Conservation (phyloP, 2,888 invertebrate species). For the Monochamus alternatus region DNA sequence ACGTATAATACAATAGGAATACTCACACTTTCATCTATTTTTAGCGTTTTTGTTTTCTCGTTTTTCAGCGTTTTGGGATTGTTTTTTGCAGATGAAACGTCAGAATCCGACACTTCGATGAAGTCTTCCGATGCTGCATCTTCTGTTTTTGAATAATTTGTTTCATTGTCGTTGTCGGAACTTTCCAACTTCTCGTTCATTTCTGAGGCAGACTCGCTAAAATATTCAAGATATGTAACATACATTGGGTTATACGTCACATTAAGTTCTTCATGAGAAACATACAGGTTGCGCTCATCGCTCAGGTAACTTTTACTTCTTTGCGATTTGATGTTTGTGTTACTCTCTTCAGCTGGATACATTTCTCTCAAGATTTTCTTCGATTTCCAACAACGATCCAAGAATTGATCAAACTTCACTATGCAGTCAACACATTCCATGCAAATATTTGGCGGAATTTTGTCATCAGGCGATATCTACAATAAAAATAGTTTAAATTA, state of each 20-base stretch:
- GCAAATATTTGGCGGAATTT: slow-evolving; percentile 52
- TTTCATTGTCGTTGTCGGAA: slow-evolving; percentile 3
- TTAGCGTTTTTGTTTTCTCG: neutral
- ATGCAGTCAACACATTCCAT: slow-evolving; percentile 51
- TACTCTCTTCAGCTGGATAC: neutral
- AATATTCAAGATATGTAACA: slow-evolving; percentile 22
- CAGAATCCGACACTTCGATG: neutral
- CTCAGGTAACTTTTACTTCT: slow-evolving; percentile 9
- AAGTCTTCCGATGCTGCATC: slow-evolving; percentile 1
- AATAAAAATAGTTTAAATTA: slow-evolving; percentile 31
- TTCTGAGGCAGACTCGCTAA: neutral
- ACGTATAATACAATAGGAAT: neutral
- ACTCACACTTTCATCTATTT: slow-evolving; percentile 13
- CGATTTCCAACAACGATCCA: slow-evolving; percentile 28
- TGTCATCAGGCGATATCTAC: slow-evolving; percentile 51
- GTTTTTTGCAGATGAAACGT: neutral
- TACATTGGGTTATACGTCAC: slow-evolving; percentile 13
- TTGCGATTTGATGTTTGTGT: neutral
- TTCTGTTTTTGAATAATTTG: slow-evolving; percentile 5
- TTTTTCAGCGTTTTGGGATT: neutral
- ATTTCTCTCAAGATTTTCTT: slow-evolving; percentile 3
- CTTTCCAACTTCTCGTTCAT: neutral
- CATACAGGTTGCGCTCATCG: slow-evolving; percentile 3
- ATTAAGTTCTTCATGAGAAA: neutral
- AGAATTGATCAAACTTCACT: slow-evolving; percentile 48